Evolutionary conservation across 2,113 vertebrate species (phyloP), one percentile per base, ranked within the genome.

Genomic region (Gopherus flavomarginatus): DNA sequence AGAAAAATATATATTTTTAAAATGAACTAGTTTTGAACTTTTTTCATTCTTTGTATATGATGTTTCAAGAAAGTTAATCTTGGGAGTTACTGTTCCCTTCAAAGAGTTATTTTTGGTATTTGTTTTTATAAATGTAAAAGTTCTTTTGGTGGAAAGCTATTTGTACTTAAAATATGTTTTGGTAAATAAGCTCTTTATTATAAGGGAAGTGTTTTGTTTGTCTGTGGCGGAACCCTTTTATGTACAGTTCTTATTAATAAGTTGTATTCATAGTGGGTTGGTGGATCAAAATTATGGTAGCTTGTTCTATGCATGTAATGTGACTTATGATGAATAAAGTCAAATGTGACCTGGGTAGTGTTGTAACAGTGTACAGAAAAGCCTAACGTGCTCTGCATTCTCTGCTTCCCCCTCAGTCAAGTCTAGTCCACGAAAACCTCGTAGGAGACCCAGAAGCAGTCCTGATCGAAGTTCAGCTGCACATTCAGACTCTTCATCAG

Each of bases 391-490:
- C 85, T 97, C 90, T 98, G 79, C 90, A 7, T 97, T 97, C 93
- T 98, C 93, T 97, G 2, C 94, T 98, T 98, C 85, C 93, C 57
- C 95, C 86, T 44, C 97, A 99, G 98, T 97, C 95, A 98, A 98
- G 92, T 97, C 98, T 69, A 98, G 98, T 83, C 98, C 98, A 92
- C 98, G 98, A 83, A 99, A 99, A 88, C 98, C 98, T 97, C 98
- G 98, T 1, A 98, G 98, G 95, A 98, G 98, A 96, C 98, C 98
- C 94, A 97, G 98, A 81, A 98, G 98, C 94, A 97, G 97, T 88
- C 98, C 98, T 88, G 98, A 98, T 92, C 97, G 98, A 83, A 98
- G 97, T 85, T 97, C 98, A 81, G 92, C 98, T n/a, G 90, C 97
- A 21, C 97, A 98, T 31, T 97, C 98, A 86, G 98, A 98, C 87